phyloP scores from a whole-genome alignment of 2,113 vertebrate genomes.

The Syngnathoides biaculeatus region DNA sequence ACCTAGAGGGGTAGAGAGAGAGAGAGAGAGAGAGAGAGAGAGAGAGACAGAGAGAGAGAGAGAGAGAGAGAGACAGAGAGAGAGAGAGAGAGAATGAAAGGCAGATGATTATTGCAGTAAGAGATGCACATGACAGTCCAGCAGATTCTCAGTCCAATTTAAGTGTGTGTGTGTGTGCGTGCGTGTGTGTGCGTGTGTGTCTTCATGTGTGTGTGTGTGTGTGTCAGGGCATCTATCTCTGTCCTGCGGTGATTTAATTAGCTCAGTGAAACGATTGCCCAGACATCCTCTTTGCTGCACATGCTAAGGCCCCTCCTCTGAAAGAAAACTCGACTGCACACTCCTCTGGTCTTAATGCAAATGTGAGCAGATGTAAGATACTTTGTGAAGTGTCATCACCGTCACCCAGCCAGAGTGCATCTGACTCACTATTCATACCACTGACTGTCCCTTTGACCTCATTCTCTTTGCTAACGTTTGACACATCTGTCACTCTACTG shows the following conservation, averaged over 20 bases:
- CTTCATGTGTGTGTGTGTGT: constrained; percentile 26
- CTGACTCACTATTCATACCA: constrained; percentile 41
- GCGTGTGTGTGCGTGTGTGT: constrained; percentile 9
- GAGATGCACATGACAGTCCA: constrained; percentile 53
- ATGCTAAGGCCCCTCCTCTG: constrained; percentile 35
- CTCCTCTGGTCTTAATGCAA: constrained; percentile 46
- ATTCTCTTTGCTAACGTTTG: constrained; percentile 48
- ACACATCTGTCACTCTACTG: constrained; percentile 57
- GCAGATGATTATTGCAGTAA: constrained; percentile 65
- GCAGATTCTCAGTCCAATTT: constrained; percentile 33
- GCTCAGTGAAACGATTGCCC: constrained; percentile 37
- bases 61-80: constrained; percentile 44
- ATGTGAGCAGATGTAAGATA: constrained; percentile 30
- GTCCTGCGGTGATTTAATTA: constrained; percentile 64
- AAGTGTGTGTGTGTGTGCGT: constrained; percentile 9
- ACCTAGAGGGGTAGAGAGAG: constrained; percentile 77
- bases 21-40: constrained; percentile 3
- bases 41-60: constrained; percentile 60
- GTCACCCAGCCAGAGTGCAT: constrained; percentile 38
- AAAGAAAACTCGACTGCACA: constrained; percentile 26
- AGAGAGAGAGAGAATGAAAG: constrained; percentile 49
- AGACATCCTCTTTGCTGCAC: constrained; percentile 28
- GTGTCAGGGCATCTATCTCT: constrained; percentile 53
- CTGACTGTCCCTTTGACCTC: constrained; percentile 53
- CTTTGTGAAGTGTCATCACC: constrained; percentile 35